A percentile compares a stretch with the other conserved stretches of the same genome.
Conservation (phyloP, 2,113 vertebrate genomes). For the Tamias sibiricus region DNA sequence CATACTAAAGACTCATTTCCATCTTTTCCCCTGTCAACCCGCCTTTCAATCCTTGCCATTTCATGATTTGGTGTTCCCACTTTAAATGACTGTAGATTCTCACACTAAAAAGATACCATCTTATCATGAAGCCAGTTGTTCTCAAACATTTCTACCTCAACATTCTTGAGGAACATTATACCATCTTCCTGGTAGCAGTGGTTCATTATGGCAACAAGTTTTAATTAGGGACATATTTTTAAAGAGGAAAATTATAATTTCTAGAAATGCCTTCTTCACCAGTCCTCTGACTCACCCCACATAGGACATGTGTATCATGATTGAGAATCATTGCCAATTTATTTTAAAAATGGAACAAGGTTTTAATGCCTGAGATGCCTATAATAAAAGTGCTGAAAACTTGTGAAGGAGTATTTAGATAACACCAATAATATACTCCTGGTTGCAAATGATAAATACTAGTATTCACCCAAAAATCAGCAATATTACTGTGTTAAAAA, state of each 20-base stretch:
- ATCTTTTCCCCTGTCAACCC: neutral
- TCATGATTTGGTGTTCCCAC: neutral
- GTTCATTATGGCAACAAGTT: neutral
- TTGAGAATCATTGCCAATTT: neutral
- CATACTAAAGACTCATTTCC: neutral
- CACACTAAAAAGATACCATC: neutral
- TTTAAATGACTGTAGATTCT: neutral
- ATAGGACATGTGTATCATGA: neutral
- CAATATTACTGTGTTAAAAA: constrained; percentile 46
- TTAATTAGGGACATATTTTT: constrained; percentile 29
- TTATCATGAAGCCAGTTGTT: neutral
- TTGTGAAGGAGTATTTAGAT: constrained; percentile 36
- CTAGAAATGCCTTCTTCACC: neutral
- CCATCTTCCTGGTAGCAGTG: neutral
- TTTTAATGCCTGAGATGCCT: constrained; percentile 11
- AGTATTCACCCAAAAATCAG: constrained; percentile 30
- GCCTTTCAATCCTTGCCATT: neutral
- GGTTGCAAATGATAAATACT: constrained; percentile 50
- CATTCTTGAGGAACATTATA: neutral
- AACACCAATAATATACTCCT: constrained; percentile 38
- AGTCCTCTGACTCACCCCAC: neutral
- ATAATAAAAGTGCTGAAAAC: constrained; percentile 46
- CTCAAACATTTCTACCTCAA: neutral
- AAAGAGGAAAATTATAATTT: neutral
- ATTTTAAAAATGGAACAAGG: neutral